Percentiles rank a stretch among this genome's conserved stretches.
Evolutionary conservation across 2,113 vertebrate species (phyloP).

Genomic region (Amia ocellicauda): DNA sequence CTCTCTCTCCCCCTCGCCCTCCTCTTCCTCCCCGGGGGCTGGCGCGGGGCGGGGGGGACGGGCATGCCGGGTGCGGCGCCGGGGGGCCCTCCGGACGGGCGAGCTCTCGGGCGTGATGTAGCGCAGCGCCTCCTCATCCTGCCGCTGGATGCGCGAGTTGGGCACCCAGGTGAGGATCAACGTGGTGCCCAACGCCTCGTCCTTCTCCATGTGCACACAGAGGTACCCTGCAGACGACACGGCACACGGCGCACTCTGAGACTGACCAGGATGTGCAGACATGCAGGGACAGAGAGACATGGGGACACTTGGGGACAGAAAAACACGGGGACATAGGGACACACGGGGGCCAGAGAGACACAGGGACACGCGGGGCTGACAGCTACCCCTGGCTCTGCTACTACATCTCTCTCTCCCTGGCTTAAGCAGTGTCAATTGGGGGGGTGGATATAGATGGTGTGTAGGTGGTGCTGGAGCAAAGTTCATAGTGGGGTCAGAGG

Average conservation of each 20-base stretch:
- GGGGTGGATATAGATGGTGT: no score
- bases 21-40: conserved; percentile 61
- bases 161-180: conserved; percentile 96
- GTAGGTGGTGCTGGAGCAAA: no score
- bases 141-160: conserved; percentile 89
- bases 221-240: conserved; percentile 77
- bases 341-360: no score
- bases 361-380: no score
- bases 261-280: neutral
- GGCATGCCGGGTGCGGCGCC: conserved; percentile 53
- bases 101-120: conserved; percentile 94
- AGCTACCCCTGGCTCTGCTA: neutral
- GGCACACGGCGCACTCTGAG: neutral
- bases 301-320: neutral
- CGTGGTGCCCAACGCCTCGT: conserved; percentile 85
- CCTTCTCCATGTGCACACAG: conserved; percentile 93
- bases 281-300: neutral
- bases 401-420: no score
- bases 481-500: no score
- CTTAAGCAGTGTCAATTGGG: no score
- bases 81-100: conserved; percentile 79
- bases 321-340: neutral
- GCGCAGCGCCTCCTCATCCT: conserved; percentile 92
- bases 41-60: conserved; percentile 38
- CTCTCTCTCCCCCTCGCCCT: conserved; percentile 63